Conservation (phyloP, 2,113 vertebrate genomes). For the Melierax canorus region DNA sequence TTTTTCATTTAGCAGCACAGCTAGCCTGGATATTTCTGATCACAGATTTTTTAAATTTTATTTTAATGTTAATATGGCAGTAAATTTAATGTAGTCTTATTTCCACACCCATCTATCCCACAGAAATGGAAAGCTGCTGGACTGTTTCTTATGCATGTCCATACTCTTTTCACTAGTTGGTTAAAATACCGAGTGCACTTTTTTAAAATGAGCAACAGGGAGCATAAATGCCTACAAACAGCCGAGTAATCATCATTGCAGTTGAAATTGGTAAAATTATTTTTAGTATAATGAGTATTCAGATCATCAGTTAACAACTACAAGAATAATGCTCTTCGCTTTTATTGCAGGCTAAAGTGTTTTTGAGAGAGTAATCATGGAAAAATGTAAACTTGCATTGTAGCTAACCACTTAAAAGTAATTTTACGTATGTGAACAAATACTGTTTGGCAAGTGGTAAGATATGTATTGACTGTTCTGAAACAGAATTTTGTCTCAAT, state of each 20-base stretch:
- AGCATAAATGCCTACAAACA: background rate
- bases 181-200: background rate
- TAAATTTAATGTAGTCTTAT: background rate
- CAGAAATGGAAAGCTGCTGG: background rate
- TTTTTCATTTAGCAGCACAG: background rate
- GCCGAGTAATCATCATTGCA: background rate
- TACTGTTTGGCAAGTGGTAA: background rate
- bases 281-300: background rate
- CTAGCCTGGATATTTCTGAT: background rate
- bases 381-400: conserved; percentile 9
- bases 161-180: background rate
- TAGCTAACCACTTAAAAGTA: background rate
- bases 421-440: background rate
- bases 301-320: background rate
- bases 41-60: background rate
- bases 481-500: background rate
- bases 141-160: background rate
- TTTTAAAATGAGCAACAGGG: background rate
- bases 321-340: background rate
- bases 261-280: background rate
- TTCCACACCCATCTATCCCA: background rate
- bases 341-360: background rate
- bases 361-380: background rate
- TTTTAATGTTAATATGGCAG: background rate
- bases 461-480: background rate